Evolutionary conservation across 1,140 invertebrate species (phyloP).

Genomic region (Calliphora vicina): DNA sequence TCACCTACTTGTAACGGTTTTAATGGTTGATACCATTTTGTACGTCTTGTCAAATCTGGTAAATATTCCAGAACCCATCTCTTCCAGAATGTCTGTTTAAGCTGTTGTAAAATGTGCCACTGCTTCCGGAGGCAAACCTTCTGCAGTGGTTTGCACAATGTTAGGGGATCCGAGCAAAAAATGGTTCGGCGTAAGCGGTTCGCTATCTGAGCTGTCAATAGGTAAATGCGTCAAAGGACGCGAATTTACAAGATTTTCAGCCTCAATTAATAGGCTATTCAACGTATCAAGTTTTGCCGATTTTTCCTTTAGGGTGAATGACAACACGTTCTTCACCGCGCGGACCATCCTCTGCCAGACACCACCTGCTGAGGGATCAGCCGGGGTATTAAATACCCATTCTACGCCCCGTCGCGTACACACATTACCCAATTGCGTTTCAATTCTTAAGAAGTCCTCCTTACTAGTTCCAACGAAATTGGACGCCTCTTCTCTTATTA

Average conservation of each 20-base stretch:
- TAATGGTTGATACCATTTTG: slow-evolving; percentile 37
- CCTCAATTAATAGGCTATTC: slow-evolving; percentile 44
- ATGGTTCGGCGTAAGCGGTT: slow-evolving; percentile 41
- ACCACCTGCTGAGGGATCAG: slow-evolving; percentile 41
- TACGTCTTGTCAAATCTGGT: slow-evolving; percentile 23
- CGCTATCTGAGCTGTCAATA: slow-evolving; percentile 45
- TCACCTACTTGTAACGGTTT: not conserved
- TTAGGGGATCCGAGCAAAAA: slow-evolving; percentile 36
- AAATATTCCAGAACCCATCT: slow-evolving; percentile 40
- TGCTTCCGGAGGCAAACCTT: slow-evolving; percentile 27
- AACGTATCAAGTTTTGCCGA: slow-evolving; percentile 45
- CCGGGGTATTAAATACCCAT: slow-evolving; percentile 38
- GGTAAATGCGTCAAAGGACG: slow-evolving; percentile 49
- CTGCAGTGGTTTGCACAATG: slow-evolving; percentile 13
- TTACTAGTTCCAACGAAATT: slow-evolving; percentile 39
- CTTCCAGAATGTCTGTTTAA: slow-evolving; percentile 34
- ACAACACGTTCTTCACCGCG: slow-evolving; percentile 44
- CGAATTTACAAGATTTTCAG: slow-evolving; percentile 45
- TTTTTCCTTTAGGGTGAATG: slow-evolving; percentile 38
- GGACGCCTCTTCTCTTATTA: slow-evolving; percentile 28
- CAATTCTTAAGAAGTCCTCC: not conserved
- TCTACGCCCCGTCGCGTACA: slow-evolving; percentile 30
- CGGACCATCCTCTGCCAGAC: slow-evolving; percentile 48
- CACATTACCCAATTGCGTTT: not conserved
- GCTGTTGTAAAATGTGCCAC: slow-evolving; percentile 35